These are phyloP conservation scores for Leucopsar rothschildi DNA, from an alignment of 2,113 vertebrate species.

Conservation along the genomic window DNA sequence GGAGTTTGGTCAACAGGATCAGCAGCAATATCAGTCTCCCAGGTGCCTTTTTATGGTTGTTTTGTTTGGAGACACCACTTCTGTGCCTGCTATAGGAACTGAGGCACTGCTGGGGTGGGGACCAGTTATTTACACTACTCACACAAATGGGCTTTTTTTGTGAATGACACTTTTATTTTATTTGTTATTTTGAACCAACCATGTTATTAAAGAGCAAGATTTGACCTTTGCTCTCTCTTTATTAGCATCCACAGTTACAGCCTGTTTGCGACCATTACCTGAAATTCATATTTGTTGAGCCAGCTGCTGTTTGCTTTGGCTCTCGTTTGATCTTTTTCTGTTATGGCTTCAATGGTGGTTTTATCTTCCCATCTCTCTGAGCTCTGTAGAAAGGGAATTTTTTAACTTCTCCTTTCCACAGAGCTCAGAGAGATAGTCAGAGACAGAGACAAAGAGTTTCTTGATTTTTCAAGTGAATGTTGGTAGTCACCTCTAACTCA, in stretches of 20 bases:
- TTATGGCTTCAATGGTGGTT: not conserved
- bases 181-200: not conserved
- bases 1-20: not conserved
- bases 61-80: not conserved
- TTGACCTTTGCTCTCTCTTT: not conserved
- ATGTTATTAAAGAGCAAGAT: not conserved
- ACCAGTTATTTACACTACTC: not conserved
- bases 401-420: not conserved
- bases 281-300: not conserved
- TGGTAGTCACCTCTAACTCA: not conserved
- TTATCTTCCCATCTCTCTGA: not conserved
- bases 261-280: not conserved
- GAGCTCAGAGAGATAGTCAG: not conserved
- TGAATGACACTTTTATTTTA: not conserved
- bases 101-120: not conserved
- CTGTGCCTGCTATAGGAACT: not conserved
- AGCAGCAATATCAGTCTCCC: not conserved
- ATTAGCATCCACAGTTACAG: not conserved
- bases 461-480: not conserved
- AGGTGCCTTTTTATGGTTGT: accelerated
- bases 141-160: not conserved
- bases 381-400: not conserved
- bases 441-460: not conserved
- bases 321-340: not conserved
- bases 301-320: slow-evolving; percentile 36